Conservation (phyloP, 2,888 invertebrate species). For the Stenodera caucasica region DNA sequence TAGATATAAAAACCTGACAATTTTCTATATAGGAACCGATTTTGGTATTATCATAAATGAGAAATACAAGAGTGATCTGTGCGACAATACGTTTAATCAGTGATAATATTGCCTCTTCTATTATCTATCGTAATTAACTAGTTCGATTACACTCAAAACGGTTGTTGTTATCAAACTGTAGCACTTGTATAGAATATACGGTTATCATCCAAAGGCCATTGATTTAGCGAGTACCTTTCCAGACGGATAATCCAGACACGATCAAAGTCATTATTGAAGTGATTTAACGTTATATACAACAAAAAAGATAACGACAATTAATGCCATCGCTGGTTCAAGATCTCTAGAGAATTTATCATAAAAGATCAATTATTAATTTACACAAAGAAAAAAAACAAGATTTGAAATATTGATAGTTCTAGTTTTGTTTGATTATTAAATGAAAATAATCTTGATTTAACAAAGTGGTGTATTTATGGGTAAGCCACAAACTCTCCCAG, state of each 20-base stretch:
- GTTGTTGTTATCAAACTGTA: constrained; percentile 1
- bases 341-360: too few species aligned
- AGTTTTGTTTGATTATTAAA: constrained; percentile 26
- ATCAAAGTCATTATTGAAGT: neutral
- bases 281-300: neutral
- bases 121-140: constrained; percentile 26
- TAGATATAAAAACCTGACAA: too few species aligned
- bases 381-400: too few species aligned
- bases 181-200: neutral
- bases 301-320: neutral
- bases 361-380: too few species aligned
- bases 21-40: too few species aligned
- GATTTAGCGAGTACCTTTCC: neutral
- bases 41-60: too few species aligned
- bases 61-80: constrained; percentile 32
- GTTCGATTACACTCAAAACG: constrained; percentile 22
- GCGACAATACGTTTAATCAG: constrained; percentile 29
- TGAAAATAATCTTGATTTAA: constrained; percentile 25
- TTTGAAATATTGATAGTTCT: constrained; percentile 9
- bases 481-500: constrained; percentile 28
- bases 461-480: constrained; percentile 26
- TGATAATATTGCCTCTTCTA: constrained; percentile 25
- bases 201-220: neutral
- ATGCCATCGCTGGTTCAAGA: too few species aligned
- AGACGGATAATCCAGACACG: neutral